These are phyloP conservation scores for Thalassophryne amazonica DNA, from an alignment of 2,797 vertebrate genomes.

Conservation along the genomic window DNA sequence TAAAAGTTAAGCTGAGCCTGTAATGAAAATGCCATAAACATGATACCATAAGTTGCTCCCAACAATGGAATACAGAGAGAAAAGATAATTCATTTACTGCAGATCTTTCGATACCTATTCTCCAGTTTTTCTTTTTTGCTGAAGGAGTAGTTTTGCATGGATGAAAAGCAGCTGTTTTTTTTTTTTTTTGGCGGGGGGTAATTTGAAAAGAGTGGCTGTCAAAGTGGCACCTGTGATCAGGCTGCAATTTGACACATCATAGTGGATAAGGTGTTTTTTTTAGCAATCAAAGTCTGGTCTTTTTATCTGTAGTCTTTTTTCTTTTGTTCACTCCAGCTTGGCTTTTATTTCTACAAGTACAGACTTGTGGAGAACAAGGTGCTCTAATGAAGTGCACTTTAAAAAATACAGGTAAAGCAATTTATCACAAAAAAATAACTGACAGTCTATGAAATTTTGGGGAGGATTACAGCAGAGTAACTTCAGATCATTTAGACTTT, in stretches of 20 bases:
- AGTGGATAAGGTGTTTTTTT: constrained; percentile 43
- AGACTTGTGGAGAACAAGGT: constrained; percentile 17
- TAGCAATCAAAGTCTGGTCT: constrained; percentile 58
- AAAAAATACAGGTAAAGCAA: constrained; percentile 27
- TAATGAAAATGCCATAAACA: too few relatives aligned
- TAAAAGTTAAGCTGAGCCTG: too few relatives aligned
- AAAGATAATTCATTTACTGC: constrained; percentile 24
- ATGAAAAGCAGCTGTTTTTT: constrained; percentile 43
- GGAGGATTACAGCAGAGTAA: constrained; percentile 17
- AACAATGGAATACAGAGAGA: constrained; percentile 2
- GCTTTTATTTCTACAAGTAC: constrained; percentile 39
- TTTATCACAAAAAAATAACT: constrained; percentile 57
- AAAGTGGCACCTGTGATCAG: constrained; percentile 55
- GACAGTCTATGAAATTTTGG: too few relatives aligned
- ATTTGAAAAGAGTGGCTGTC: constrained; percentile 47
- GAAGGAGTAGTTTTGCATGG: constrained; percentile 27
- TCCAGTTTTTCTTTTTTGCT: constrained; percentile 21
- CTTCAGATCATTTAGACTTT: constrained; percentile 18
- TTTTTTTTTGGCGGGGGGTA: constrained; percentile 19
- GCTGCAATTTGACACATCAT: constrained; percentile 49
- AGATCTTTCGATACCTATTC: constrained; percentile 24
- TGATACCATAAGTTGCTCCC: too few relatives aligned
- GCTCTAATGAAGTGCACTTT: constrained; percentile 24
- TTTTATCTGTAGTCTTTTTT: constrained; percentile 11
- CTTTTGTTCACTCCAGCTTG: neutral